Conservation (phyloP, 2,113 vertebrate species). For the Illadopsis cleaveri region DNA sequence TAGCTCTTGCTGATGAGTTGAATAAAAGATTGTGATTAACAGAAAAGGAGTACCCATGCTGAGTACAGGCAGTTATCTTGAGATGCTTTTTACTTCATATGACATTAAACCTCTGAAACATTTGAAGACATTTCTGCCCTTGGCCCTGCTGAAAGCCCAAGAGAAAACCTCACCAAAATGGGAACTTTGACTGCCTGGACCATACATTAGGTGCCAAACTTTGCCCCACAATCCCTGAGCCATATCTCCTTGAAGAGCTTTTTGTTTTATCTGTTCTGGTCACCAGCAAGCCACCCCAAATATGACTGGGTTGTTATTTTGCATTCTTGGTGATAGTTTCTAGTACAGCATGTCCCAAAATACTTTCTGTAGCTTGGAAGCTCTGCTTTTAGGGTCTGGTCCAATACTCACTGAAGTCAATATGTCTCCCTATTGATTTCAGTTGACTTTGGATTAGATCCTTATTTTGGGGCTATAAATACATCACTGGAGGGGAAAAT, state of each 20-base stretch:
- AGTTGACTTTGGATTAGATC: constrained; percentile 27
- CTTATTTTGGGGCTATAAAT: constrained; percentile 39
- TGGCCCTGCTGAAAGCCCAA: background rate
- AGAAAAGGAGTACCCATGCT: background rate
- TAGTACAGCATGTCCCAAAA: constrained; percentile 23
- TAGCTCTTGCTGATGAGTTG: background rate
- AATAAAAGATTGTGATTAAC: background rate
- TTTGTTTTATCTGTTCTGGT: background rate
- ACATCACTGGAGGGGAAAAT: constrained; percentile 27
- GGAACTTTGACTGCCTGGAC: background rate
- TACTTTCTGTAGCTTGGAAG: background rate
- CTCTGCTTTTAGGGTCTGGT: background rate
- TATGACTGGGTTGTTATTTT: background rate
- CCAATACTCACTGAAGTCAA: constrained; percentile 20
- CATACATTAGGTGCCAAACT: background rate
- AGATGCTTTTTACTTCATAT: background rate
- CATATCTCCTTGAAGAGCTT: background rate
- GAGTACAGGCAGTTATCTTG: background rate
- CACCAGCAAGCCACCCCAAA: background rate
- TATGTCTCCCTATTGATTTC: constrained; percentile 26
- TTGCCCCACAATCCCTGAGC: background rate
- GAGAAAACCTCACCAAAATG: background rate
- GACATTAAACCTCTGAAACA: background rate
- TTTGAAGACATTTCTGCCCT: background rate
- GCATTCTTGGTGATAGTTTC: constrained; percentile 37